Base-by-base conservation (phyloP, 2,797 vertebrate genomes). In the Peromyscus nudipes region DNA sequence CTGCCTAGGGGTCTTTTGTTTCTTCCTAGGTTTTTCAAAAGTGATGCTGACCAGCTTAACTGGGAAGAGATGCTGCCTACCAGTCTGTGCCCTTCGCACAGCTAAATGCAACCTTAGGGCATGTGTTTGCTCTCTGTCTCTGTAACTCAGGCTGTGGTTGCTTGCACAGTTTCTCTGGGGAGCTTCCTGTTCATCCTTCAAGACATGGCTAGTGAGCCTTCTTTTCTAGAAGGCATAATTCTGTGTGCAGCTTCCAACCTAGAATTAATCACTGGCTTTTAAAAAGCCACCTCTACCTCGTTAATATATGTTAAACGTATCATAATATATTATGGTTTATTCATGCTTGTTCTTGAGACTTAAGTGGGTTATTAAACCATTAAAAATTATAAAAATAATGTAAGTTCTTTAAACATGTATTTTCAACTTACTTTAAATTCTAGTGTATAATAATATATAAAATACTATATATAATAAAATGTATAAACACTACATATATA, bases 371-470 rank as follows among this genome's bases (percentile, higher is more conserved):
- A 23, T 60, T 57, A 86, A 88, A 57, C 82, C 71, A n/a, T 49
- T 62, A 25, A 21, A 77, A 46, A 76, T 55, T 49, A 0, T 40
- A 73, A 75, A 81, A 87, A 43, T 92, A 86, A 86, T 6, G 34
- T 52, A 37, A 34, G 10, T 67, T 17, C 49, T 94, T 17, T 34
- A 94, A 92, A 85, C 55, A 37, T 49, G 0, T 92, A 29, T 43
- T 76, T 93, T 94, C 21, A 40, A 96, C 81, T 95, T 69, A 21
- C 40, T 57, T 93, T 89, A 82, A 91, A 91, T 92, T 94, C 29
- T 89, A 29, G 62, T 43, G 27, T 82, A 60, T 46, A 93, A 1
- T 64, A 81, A 76, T 13, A 60, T 62, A 82, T 17, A 40, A 9
- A 40, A 40, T 40, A 60, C 21, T 82, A 82, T 37, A 83, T 29